These are phyloP conservation scores for Laodelphax striatellus DNA, from an alignment of 1,140 invertebrate genomes.

Conservation along the genomic window DNA sequence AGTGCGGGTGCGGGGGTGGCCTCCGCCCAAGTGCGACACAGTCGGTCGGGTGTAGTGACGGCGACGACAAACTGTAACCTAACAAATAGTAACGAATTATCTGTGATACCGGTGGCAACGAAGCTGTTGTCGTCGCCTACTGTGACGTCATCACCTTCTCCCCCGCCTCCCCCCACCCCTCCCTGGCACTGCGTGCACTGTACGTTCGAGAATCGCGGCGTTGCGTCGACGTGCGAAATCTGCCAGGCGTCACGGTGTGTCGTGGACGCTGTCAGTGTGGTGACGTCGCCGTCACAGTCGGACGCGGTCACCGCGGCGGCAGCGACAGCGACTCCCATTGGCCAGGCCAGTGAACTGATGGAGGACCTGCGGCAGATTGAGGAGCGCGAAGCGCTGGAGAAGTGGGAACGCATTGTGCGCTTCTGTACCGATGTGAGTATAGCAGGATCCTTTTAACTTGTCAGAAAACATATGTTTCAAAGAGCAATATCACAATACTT, in stretches of 20 bases:
- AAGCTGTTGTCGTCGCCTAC: too few species aligned
- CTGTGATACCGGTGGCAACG: conserved; percentile 10
- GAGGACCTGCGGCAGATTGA: conserved; percentile 68
- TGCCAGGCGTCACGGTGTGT: conserved; percentile 49
- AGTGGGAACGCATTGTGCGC: conserved; percentile 73
- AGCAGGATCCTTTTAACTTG: too few species aligned
- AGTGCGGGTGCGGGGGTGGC: conserved; percentile 24
- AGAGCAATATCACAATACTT: too few species aligned
- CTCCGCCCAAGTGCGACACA: conserved; percentile 13
- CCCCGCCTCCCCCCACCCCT: not conserved
- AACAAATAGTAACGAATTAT: conserved; percentile 5
- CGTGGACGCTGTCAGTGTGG: not conserved
- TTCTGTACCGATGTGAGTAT: conserved; percentile 63
- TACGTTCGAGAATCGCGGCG: conserved; percentile 65
- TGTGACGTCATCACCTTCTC: too few species aligned
- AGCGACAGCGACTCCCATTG: conserved; percentile 21
- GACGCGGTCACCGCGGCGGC: not conserved
- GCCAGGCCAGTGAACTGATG: conserved; percentile 68
- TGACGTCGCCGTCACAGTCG: conserved; percentile 27
- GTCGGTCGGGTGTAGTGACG: conserved; percentile 9
- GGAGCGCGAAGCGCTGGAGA: conserved; percentile 67
- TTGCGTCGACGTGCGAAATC: conserved; percentile 63
- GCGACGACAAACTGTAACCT: conserved; percentile 1
- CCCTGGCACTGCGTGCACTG: conserved; percentile 68
- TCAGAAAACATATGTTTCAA: too few species aligned